Conservation (phyloP, 2,888 invertebrate genomes). For the Shargacucullia verbasci region DNA sequence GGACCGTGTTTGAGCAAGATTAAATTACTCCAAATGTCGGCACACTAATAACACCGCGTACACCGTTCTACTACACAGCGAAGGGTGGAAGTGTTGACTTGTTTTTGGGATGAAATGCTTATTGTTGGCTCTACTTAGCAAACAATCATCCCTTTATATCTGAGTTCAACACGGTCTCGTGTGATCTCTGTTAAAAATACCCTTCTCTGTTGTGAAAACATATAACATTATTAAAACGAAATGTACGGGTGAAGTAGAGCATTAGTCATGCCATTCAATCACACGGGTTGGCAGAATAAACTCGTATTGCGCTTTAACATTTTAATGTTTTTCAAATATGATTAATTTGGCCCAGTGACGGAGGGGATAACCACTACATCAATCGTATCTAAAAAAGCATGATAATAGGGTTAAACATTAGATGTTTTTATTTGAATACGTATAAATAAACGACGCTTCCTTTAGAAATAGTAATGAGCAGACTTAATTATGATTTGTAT, state of each 20-base stretch:
- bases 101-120: conserved; percentile 60
- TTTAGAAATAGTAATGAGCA: too few relatives aligned
- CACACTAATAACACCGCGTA: conserved; percentile 62
- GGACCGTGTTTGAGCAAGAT: conserved; percentile 70
- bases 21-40: conserved; percentile 76
- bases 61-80: conserved; percentile 51
- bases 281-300: too few relatives aligned
- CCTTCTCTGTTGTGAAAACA: conserved; percentile 7
- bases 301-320: too few relatives aligned
- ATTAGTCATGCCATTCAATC: too few relatives aligned
- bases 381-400: too few relatives aligned
- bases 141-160: conserved; percentile 57
- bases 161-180: conserved; percentile 26
- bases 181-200: conserved; percentile 42
- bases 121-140: conserved; percentile 59
- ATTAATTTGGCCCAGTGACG: too few relatives aligned
- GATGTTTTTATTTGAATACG: too few relatives aligned
- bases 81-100: conserved; percentile 56
- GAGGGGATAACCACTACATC: too few relatives aligned
- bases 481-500: too few relatives aligned
- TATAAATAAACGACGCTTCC: too few relatives aligned
- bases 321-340: too few relatives aligned
- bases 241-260: not conserved
- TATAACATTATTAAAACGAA: not conserved
- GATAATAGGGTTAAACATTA: too few relatives aligned